Conservation (phyloP, 2,888 invertebrate genomes). For the Loripinus fragilis region DNA sequence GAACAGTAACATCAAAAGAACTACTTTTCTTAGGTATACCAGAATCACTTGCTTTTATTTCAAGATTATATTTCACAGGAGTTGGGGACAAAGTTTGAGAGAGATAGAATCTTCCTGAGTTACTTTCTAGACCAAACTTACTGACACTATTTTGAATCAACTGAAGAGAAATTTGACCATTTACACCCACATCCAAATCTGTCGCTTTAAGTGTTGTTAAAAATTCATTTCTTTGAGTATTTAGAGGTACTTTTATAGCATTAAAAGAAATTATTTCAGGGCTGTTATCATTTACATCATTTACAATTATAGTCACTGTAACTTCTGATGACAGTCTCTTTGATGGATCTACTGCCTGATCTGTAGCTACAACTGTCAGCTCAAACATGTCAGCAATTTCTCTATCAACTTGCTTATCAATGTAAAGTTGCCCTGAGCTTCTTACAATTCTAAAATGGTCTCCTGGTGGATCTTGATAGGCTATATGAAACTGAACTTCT, state of each 20-base stretch:
- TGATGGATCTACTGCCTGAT: constrained; percentile 91
- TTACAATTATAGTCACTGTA: constrained; percentile 92
- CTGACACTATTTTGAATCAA: constrained; percentile 45
- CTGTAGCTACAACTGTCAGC: constrained; percentile 94
- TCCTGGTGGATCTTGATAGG: constrained; percentile 92
- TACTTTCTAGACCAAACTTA: constrained; percentile 55
- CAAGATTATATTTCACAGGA: constrained; percentile 60
- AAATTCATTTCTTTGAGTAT: constrained; percentile 86
- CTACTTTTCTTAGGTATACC: constrained; percentile 54
- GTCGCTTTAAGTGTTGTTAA: constrained; percentile 90
- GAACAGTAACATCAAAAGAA: constrained; percentile 61
- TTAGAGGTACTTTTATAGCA: constrained; percentile 87
- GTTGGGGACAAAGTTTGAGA: constrained; percentile 45
- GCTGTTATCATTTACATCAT: constrained; percentile 96
- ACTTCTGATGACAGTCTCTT: constrained; percentile 93
- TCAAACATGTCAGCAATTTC: constrained; percentile 95
- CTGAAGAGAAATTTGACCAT: constrained; percentile 96
- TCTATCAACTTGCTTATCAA: constrained; percentile 93
- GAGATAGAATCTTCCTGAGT: constrained; percentile 59
- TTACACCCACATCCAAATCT: constrained; percentile 95
- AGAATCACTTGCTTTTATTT: constrained; percentile 67
- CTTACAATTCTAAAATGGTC: constrained; percentile 92
- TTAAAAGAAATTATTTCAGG: constrained; percentile 93
- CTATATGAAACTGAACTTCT: constrained; percentile 91
- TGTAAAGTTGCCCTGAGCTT: constrained; percentile 94